Evolutionary conservation across 2,888 invertebrate species (phyloP).

Genomic region (Pterobdella sp.): DNA sequence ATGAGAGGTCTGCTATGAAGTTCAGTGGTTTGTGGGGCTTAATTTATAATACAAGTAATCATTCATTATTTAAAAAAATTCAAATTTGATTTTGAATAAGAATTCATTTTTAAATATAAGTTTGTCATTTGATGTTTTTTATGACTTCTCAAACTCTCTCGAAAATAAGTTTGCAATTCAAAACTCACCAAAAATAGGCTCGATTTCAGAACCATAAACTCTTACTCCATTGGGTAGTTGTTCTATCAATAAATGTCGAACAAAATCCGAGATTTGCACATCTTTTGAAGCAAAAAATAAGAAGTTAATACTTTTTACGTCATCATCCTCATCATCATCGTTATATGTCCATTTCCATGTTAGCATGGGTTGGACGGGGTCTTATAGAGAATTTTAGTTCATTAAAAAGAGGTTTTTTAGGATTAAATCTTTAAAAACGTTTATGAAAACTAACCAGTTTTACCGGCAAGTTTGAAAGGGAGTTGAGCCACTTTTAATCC

Average conservation of each 20-base stretch:
- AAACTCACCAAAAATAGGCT: conserved; percentile 18
- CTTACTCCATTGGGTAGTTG: neutral
- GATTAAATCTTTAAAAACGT: neutral
- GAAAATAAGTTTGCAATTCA: too few species aligned
- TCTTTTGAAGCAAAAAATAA: neutral
- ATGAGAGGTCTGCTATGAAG: neutral
- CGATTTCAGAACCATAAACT: neutral
- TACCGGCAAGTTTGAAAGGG: neutral
- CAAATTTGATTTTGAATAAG: too few species aligned
- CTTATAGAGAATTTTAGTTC: too few species aligned
- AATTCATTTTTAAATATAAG: too few species aligned
- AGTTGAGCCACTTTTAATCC: conserved; percentile 9
- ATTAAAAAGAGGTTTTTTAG: too few species aligned
- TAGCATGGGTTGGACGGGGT: too few species aligned
- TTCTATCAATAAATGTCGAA: conserved; percentile 19
- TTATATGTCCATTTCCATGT: too few species aligned
- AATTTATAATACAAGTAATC: neutral
- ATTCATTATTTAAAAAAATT: too few species aligned
- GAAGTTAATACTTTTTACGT: neutral
- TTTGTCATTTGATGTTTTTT: too few species aligned
- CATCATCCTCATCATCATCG: neutral
- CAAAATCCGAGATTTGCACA: neutral
- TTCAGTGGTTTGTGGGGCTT: neutral
- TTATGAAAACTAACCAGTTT: neutral
- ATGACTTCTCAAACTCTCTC: too few species aligned